phyloP scores from a whole-genome alignment of 2,888 invertebrate genomes.

The Eupithecia exiguata region DNA sequence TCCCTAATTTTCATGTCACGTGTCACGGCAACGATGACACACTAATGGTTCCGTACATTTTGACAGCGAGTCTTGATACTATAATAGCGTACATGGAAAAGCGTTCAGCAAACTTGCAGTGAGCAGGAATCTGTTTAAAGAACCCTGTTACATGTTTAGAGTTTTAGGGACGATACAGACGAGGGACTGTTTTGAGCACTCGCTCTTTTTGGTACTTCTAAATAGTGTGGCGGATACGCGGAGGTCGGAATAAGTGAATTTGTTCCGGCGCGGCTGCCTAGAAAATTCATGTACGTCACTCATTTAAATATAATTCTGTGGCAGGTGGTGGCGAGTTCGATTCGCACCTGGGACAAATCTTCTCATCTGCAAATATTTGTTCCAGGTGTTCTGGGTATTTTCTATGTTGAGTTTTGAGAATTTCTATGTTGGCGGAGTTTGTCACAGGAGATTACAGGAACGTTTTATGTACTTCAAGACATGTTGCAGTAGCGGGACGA shows the following conservation, averaged over 20 bases:
- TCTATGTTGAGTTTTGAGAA: too few species aligned
- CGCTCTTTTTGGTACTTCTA: not conserved
- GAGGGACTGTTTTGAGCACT: not conserved
- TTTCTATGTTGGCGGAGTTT: too few species aligned
- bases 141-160: constrained; percentile 62
- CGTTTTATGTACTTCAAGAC: too few species aligned
- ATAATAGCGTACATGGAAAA: constrained; percentile 76
- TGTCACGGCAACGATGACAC: constrained; percentile 24
- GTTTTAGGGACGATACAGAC: constrained; percentile 50
- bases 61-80: constrained; percentile 60
- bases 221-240: not conserved
- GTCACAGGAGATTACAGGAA: too few species aligned
- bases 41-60: constrained; percentile 36
- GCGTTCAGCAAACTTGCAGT: constrained; percentile 73
- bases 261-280: not conserved
- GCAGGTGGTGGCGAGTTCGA: too few species aligned
- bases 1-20: constrained; percentile 11
- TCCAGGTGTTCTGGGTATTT: too few species aligned
- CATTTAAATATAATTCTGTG: too few species aligned
- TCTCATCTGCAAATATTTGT: too few species aligned
- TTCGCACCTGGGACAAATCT: too few species aligned
- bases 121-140: constrained; percentile 72
- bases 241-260: not conserved
- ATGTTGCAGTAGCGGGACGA: too few species aligned
- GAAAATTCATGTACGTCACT: not conserved